Conservation (phyloP, 2,888 invertebrate species). For the Leptinotarsa rubiginosa region DNA sequence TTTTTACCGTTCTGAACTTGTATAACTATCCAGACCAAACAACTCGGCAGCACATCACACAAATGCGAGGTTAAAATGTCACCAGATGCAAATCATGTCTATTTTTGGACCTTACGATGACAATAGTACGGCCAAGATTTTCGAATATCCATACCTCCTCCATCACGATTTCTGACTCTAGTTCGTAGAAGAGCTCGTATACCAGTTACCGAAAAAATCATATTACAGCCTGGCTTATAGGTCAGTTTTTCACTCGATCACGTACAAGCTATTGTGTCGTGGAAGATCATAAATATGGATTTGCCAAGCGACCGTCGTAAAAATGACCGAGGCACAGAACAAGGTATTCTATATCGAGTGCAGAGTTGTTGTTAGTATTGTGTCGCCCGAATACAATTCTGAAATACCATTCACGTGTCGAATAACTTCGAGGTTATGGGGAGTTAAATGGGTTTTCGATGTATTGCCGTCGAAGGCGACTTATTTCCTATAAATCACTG, state of each 20-base stretch:
- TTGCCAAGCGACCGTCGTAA: conserved; percentile 33
- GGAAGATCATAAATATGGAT: conserved; percentile 41
- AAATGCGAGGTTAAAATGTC: background rate
- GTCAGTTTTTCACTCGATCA: conserved; percentile 49
- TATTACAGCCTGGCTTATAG: conserved; percentile 38
- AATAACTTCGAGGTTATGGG: conserved; percentile 25
- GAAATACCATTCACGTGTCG: conserved; percentile 32
- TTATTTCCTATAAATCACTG: conserved; percentile 37
- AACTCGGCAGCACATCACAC: no score
- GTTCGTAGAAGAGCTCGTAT: conserved; percentile 31
- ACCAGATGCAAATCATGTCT: conserved; percentile 6
- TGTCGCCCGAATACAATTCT: conserved; percentile 28
- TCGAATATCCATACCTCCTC: conserved; percentile 8
- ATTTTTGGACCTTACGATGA: background rate
- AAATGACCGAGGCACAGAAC: conserved; percentile 10
- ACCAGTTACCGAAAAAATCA: conserved; percentile 31
- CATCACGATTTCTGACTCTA: conserved; percentile 1
- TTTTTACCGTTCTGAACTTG: no score
- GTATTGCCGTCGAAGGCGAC: conserved; percentile 30
- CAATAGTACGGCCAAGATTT: background rate
- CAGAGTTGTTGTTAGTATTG: conserved; percentile 11
- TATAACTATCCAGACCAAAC: no score
- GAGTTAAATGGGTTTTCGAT: conserved; percentile 34
- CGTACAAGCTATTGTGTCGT: conserved; percentile 47
- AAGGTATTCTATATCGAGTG: conserved; percentile 7